These are phyloP conservation scores for Cosmorhoe ocellata DNA, from an alignment of 2,888 invertebrate species.

Conservation along the genomic window DNA sequence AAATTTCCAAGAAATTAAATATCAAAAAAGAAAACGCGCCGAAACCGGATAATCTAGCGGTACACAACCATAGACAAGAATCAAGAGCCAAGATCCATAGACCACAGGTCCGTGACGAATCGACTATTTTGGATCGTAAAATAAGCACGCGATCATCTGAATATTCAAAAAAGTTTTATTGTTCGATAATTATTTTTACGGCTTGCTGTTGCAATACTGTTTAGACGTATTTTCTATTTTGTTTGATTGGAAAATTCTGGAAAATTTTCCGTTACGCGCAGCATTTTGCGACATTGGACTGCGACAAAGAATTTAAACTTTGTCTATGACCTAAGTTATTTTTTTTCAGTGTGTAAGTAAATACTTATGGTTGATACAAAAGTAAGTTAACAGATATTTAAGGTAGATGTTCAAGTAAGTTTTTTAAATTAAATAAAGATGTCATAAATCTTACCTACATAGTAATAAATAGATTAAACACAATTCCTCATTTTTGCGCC, in stretches of 20 bases:
- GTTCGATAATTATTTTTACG: slow-evolving; percentile 51
- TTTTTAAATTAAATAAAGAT: no score
- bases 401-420: no score
- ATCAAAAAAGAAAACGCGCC: slow-evolving; percentile 14
- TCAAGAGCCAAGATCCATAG: slow-evolving; percentile 21
- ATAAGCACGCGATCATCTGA: slow-evolving; percentile 53
- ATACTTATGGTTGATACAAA: no score
- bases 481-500: slow-evolving; percentile 43
- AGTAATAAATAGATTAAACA: not conserved
- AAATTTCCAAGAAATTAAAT: slow-evolving; percentile 23
- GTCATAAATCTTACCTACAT: no score
- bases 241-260: slow-evolving; percentile 13
- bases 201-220: slow-evolving; percentile 21
- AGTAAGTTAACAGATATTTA: no score
- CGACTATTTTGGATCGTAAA: slow-evolving; percentile 53
- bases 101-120: slow-evolving; percentile 46
- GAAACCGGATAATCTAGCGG: slow-evolving; percentile 30
- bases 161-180: slow-evolving; percentile 49
- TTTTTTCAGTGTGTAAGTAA: no score
- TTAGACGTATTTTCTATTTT: slow-evolving; percentile 18
- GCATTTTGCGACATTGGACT: no score
- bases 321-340: no score
- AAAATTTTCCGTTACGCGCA: no score
- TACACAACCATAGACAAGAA: slow-evolving; percentile 25
- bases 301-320: no score